Percentiles rank a stretch among this genome's conserved stretches.
Conservation (phyloP, 2,888 invertebrate genomes). For the Dusona sp. region DNA sequence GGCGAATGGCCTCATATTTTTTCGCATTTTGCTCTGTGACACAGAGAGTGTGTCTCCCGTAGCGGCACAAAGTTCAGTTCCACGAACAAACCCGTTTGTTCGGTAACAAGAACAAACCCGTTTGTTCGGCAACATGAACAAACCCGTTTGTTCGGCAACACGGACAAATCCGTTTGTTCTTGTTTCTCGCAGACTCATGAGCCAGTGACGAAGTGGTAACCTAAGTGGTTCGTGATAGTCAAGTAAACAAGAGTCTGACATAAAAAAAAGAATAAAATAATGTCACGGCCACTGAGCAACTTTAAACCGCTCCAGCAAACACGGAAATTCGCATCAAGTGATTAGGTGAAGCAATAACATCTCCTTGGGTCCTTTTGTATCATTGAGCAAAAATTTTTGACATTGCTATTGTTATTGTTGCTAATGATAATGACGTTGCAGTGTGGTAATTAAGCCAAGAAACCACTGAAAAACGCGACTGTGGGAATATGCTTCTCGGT, state of each 20-base stretch:
- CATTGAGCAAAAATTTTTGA: constrained; percentile 20
- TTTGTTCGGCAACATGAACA: no score
- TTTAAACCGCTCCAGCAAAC: constrained; percentile 15
- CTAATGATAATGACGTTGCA: constrained; percentile 49
- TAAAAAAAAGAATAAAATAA: constrained; percentile 16
- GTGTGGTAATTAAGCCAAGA: constrained; percentile 70
- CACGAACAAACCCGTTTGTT: no score
- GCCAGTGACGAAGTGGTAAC: constrained; percentile 15
- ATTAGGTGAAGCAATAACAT: constrained; percentile 65
- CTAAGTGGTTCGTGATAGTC: constrained; percentile 17
- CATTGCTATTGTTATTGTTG: constrained; percentile 20
- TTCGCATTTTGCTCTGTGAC: not conserved
- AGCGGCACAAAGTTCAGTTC: constrained; percentile 30
- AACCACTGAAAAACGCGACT: constrained; percentile 66
- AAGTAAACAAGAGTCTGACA: constrained; percentile 9
- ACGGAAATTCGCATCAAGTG: constrained; percentile 63
- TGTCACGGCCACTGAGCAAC: constrained; percentile 18
- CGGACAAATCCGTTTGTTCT: not conserved
- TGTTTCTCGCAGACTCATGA: not conserved
- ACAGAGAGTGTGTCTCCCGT: no score
- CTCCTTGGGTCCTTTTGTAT: constrained; percentile 35
- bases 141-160: no score
- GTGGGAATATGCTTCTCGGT: constrained; percentile 38
- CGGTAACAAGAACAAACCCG: no score
- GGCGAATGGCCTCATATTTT: constrained; percentile 28